These are phyloP conservation scores for Itoplectis maculator DNA, from an alignment of 2,888 invertebrate species.

Conservation along the genomic window DNA sequence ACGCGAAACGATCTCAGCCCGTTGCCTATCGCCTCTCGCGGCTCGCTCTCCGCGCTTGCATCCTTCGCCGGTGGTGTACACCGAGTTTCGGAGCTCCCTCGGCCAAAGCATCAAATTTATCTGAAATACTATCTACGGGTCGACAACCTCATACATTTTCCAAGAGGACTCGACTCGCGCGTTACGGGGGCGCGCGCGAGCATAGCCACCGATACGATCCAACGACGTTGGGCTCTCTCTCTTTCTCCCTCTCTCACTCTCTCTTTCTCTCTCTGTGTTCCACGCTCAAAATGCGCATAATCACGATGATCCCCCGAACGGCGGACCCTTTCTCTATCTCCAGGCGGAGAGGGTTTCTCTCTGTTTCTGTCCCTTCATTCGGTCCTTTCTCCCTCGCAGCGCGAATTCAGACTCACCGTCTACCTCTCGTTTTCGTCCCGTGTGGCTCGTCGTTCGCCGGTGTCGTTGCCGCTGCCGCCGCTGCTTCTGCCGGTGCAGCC, in stretches of 20 bases:
- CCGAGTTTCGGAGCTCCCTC: conserved; percentile 50
- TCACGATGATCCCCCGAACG: conserved; percentile 63
- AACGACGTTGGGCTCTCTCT: conserved; percentile 7
- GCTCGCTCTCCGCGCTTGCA: conserved; percentile 44
- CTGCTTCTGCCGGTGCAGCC: conserved; percentile 33
- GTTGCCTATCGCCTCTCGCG: not conserved
- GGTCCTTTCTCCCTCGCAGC: conserved; percentile 20
- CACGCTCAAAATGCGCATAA: conserved; percentile 67
- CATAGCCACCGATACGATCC: conserved; percentile 62
- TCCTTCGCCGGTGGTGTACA: conserved; percentile 50
- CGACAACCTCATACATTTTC: conserved; percentile 67
- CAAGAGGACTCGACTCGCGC: conserved; percentile 49
- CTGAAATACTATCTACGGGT: conserved; percentile 65
- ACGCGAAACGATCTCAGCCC: not conserved
- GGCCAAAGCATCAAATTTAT: conserved; percentile 64
- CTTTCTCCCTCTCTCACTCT: too few species aligned
- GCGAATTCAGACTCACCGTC: conserved; percentile 53
- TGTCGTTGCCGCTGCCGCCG: conserved; percentile 1
- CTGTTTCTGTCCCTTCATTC: conserved; percentile 23
- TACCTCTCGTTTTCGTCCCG: conserved; percentile 33
- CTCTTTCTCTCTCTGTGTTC: conserved; percentile 22
- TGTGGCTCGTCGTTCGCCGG: conserved; percentile 47
- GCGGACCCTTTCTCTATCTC: conserved; percentile 13
- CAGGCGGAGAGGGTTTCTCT: not conserved
- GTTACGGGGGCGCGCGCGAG: conserved; percentile 41